phyloP scores from a whole-genome alignment of 2,797 vertebrate species.

The Protonibea diacanthus region DNA sequence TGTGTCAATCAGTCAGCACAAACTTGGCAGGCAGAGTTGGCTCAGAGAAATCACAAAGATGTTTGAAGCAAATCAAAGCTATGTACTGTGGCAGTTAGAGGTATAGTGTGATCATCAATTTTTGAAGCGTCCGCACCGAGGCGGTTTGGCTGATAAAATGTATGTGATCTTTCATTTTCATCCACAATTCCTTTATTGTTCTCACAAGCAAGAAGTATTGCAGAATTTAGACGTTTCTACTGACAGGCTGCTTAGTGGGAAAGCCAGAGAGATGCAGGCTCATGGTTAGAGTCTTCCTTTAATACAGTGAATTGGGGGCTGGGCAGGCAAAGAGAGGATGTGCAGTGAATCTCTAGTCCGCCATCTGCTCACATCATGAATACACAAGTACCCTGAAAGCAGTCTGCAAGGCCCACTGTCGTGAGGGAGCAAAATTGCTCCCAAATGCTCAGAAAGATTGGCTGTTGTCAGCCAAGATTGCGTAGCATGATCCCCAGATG shows the following conservation, averaged over 20 bases:
- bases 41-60: conserved; percentile 33
- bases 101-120: neutral
- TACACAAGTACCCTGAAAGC: conserved; percentile 69
- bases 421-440: conserved; percentile 74
- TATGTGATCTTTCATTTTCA: conserved; percentile 1
- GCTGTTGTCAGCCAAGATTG: conserved; percentile 60
- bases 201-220: conserved; percentile 7
- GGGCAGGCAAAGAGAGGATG: conserved; percentile 59
- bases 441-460: conserved; percentile 77
- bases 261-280: conserved; percentile 44
- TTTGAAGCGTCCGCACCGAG: neutral
- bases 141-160: neutral
- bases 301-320: conserved; percentile 68
- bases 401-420: conserved; percentile 51
- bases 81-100: neutral
- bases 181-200: conserved; percentile 9
- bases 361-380: conserved; percentile 75
- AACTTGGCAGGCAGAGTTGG: conserved; percentile 44
- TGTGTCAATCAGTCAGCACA: conserved; percentile 46
- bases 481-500: conserved; percentile 56
- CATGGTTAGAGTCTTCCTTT: conserved; percentile 53
- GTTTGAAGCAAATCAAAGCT: conserved; percentile 17
- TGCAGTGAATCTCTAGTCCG: conserved; percentile 58
- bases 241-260: conserved; percentile 40
- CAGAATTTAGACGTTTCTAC: conserved; percentile 24